Conservation (phyloP, 2,113 vertebrate species). For the Oceanodroma tethys region DNA sequence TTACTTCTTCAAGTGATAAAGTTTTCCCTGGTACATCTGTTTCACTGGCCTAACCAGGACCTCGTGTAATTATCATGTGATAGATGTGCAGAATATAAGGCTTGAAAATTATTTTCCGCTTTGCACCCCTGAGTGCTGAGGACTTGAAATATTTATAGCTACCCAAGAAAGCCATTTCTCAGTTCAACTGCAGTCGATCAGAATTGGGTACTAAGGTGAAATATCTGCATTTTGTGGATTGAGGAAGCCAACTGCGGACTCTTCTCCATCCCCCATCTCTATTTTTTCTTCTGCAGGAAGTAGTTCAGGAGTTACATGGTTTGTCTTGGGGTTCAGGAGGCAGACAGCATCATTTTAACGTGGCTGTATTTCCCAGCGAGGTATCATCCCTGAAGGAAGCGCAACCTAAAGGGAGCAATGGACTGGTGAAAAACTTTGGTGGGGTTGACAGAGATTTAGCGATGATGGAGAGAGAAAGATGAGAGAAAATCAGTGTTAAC, state of each 20-base stretch:
- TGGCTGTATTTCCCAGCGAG: neutral
- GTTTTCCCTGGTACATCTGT: neutral
- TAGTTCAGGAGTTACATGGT: neutral
- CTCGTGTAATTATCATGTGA: accelerated
- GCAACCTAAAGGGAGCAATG: neutral
- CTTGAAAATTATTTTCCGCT: neutral
- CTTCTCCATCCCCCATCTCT: neutral
- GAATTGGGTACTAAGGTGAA: neutral
- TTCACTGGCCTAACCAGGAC: neutral
- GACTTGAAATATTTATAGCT: neutral
- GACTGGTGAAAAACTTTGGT: neutral
- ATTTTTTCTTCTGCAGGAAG: neutral
- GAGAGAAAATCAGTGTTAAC: constrained; percentile 32
- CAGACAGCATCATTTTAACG: neutral
- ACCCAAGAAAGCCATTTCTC: neutral
- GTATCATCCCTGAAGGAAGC: neutral
- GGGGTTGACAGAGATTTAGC: neutral
- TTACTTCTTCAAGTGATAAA: neutral
- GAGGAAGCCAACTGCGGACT: neutral
- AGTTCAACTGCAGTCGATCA: neutral
- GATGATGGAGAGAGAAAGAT: neutral
- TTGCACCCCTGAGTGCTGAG: neutral
- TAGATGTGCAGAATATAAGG: neutral
- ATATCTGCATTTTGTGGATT: neutral
- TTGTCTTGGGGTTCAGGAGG: neutral